Conservation (phyloP, 1,140 invertebrate genomes). For the Physella acuta region DNA sequence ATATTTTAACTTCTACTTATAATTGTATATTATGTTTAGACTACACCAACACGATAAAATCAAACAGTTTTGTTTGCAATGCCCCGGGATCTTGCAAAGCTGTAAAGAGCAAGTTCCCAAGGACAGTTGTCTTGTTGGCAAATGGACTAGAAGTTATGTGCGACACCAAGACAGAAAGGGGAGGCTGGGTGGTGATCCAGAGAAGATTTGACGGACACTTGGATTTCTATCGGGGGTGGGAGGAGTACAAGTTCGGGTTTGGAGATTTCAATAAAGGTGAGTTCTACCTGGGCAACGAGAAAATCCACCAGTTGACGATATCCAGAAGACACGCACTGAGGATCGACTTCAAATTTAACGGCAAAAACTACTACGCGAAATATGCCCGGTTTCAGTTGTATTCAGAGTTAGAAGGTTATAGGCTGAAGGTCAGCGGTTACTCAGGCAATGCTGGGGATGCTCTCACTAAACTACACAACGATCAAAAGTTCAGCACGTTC, state of each 20-base stretch:
- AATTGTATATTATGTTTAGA: no score
- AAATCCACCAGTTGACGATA: not conserved
- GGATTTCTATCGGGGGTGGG: slow-evolving; percentile 90
- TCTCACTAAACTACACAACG: not conserved
- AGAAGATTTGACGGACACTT: slow-evolving; percentile 72
- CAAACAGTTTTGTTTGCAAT: no score
- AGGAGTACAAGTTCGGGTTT: slow-evolving; percentile 90
- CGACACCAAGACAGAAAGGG: slow-evolving; percentile 1
- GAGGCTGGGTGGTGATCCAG: slow-evolving; percentile 64
- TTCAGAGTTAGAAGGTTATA: not conserved
- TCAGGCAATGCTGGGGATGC: not conserved
- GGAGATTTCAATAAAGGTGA: slow-evolving; percentile 72
- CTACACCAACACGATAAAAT: no score
- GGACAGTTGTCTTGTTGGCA: not conserved
- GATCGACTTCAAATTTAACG: not conserved
- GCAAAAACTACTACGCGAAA: not conserved
- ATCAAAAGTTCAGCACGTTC: not conserved
- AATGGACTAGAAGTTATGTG: not conserved
- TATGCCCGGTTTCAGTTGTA: not conserved
- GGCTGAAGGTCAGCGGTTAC: not conserved
- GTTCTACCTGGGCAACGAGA: slow-evolving; percentile 55
- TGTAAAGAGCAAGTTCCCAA: not conserved
- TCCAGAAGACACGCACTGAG: not conserved
- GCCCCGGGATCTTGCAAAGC: not conserved
- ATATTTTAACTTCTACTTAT: no score